Conservation (phyloP, 2,888 invertebrate genomes). For the Rhamphomyia laevipes region DNA sequence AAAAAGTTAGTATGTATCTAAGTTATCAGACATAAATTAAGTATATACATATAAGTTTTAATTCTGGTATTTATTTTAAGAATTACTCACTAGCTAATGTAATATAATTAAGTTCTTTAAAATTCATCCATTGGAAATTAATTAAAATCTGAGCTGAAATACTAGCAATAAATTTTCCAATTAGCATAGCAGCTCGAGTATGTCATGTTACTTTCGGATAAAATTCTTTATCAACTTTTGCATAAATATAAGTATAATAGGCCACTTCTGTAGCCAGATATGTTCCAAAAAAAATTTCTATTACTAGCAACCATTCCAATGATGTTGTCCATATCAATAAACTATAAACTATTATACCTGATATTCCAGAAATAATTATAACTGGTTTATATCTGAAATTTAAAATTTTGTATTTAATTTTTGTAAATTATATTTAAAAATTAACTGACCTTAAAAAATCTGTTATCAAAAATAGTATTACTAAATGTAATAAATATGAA, state of each 20-base stretch:
- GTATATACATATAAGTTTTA: no score
- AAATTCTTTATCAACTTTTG: slow-evolving; percentile 61
- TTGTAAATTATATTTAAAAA: not conserved
- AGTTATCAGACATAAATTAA: no score
- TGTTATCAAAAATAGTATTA: slow-evolving; percentile 71
- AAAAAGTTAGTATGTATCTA: no score
- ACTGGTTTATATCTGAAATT: slow-evolving; percentile 66
- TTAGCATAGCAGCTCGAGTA: slow-evolving; percentile 55
- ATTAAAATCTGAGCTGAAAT: slow-evolving; percentile 52
- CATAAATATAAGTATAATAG: slow-evolving; percentile 87
- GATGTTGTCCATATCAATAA: slow-evolving; percentile 67
- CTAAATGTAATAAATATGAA: slow-evolving; percentile 61
- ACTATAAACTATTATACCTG: slow-evolving; percentile 63
- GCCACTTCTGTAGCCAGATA: slow-evolving; percentile 86
- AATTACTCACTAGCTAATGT: slow-evolving; percentile 48
- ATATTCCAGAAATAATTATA: slow-evolving; percentile 59
- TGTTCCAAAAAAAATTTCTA: slow-evolving; percentile 65
- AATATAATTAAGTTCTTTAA: slow-evolving; percentile 56
- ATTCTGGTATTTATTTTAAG: no score
- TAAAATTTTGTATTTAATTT: not conserved
- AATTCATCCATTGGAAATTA: slow-evolving; percentile 47
- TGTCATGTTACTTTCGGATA: slow-evolving; percentile 64
- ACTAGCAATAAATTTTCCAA: slow-evolving; percentile 55
- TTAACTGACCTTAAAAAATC: slow-evolving; percentile 48
- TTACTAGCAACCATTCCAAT: slow-evolving; percentile 55